phyloP scores from a whole-genome alignment of 2,888 invertebrate genomes.

The Microctonus brassicae region DNA sequence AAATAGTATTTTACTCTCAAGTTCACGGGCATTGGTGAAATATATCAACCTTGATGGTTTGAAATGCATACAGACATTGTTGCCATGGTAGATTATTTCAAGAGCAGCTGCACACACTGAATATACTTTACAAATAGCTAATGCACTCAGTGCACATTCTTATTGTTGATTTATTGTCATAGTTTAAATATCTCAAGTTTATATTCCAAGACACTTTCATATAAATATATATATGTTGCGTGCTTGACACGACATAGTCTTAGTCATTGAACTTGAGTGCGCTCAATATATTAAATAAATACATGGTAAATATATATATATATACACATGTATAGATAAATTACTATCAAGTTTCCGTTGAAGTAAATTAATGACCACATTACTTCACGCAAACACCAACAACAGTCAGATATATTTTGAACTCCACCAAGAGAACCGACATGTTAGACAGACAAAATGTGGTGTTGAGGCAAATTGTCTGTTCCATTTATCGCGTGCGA shows the following conservation, averaged over 20 bases:
- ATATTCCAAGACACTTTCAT: not conserved
- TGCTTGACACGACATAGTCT: not conserved
- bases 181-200: not conserved
- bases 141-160: not conserved
- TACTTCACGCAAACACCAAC: not conserved
- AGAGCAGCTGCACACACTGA: not conserved
- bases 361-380: not conserved
- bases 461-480: not conserved
- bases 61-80: not conserved
- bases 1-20: not conserved
- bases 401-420: not conserved
- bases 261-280: not conserved
- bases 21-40: not conserved
- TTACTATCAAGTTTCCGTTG: not conserved
- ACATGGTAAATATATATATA: not conserved
- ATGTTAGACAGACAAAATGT: not conserved
- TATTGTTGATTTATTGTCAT: not conserved
- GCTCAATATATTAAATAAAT: not conserved
- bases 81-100: not conserved
- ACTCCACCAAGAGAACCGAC: no score
- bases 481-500: not conserved
- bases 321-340: no score
- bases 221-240: conserved; percentile 1
- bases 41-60: not conserved
- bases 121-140: not conserved